These are phyloP conservation scores for Syrista parreyssii DNA, from an alignment of 2,888 invertebrate genomes.

Conservation along the genomic window DNA sequence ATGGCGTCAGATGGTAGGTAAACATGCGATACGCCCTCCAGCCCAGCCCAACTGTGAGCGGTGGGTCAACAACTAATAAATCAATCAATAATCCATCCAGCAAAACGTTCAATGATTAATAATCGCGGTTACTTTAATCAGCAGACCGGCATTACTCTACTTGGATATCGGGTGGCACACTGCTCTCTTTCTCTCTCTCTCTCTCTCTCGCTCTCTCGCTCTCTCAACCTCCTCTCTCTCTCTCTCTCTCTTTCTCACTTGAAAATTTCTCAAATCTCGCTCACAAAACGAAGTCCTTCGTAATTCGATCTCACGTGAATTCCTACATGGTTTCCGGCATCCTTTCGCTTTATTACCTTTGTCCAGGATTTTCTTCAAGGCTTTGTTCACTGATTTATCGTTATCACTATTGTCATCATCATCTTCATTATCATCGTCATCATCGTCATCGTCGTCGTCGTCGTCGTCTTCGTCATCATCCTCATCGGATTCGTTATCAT, in stretches of 20 bases:
- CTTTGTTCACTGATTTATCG: conserved; percentile 34
- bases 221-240: conserved; percentile 22
- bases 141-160: conserved; percentile 33
- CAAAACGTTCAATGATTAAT: conserved; percentile 8
- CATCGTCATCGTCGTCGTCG: conserved; percentile 54
- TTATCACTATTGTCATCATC: conserved; percentile 37
- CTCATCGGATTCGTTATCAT: conserved; percentile 66
- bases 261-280: conserved; percentile 17
- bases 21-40: conserved; percentile 37
- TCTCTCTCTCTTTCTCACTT: conserved; percentile 27
- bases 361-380: conserved; percentile 48
- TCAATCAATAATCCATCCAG: conserved; percentile 23
- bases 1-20: not conserved
- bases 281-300: conserved; percentile 51
- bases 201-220: conserved; percentile 3
- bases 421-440: conserved; percentile 36
- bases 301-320: conserved; percentile 53
- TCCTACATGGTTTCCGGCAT: conserved; percentile 54
- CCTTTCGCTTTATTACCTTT: conserved; percentile 60
- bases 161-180: conserved; percentile 23
- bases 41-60: conserved; percentile 25
- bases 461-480: conserved; percentile 63
- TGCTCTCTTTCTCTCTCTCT: not conserved
- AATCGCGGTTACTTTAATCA: conserved; percentile 1
- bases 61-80: conserved; percentile 31